Evolutionary conservation across 2,113 vertebrate species (phyloP).

Genomic region (Nicator chloris): DNA sequence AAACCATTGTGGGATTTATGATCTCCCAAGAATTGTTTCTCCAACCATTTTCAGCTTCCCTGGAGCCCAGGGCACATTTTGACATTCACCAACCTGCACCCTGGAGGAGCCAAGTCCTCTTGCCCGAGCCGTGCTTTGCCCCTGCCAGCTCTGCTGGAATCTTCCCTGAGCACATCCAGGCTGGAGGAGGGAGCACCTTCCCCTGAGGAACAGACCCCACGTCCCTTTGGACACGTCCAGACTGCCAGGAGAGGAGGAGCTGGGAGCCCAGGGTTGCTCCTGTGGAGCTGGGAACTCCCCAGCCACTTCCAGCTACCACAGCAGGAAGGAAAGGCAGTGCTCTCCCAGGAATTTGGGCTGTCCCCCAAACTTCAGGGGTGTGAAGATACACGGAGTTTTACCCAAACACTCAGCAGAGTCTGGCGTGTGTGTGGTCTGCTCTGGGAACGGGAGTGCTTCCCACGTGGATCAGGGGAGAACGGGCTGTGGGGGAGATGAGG

Average conservation of each 20-base stretch:
- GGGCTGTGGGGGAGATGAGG: not conserved
- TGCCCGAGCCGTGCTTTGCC: not conserved
- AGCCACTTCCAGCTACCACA: not conserved
- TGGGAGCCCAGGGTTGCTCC: not conserved
- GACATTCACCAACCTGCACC: not conserved
- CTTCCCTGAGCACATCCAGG: not conserved
- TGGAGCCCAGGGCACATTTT: not conserved
- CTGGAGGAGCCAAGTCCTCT: not conserved
- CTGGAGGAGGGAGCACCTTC: not conserved
- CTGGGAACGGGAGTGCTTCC: not conserved
- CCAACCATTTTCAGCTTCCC: not conserved
- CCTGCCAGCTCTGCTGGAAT: not conserved
- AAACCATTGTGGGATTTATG: not conserved
- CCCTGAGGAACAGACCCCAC: not conserved
- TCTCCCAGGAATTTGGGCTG: not conserved
- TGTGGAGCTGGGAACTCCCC: not conserved
- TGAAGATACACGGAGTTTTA: not conserved
- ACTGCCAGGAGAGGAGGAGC: not conserved
- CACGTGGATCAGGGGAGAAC: fast-evolving
- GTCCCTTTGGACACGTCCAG: not conserved
- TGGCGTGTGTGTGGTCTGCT: not conserved
- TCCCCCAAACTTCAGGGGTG: not conserved
- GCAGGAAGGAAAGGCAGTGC: not conserved
- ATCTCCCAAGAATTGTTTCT: not conserved
- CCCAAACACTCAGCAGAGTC: not conserved